Conservation (phyloP, 2,888 invertebrate species). For the Rhopalosiphum nymphaeae region DNA sequence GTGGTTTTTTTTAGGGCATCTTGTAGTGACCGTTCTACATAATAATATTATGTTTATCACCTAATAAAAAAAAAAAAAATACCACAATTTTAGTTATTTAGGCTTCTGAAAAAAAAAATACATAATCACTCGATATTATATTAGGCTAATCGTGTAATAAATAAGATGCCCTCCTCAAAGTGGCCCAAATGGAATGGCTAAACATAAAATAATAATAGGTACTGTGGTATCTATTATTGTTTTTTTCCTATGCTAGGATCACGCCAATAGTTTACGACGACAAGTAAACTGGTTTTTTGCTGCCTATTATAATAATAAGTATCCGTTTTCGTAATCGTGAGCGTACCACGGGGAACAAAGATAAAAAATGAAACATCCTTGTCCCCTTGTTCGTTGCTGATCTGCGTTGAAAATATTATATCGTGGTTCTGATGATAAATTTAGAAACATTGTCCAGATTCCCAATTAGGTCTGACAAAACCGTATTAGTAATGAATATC, state of each 20-base stretch:
- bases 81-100: not conserved
- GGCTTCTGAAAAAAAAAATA: not conserved
- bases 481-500: not conserved
- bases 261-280: not conserved
- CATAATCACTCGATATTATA: not conserved
- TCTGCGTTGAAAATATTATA: not conserved
- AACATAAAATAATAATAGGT: not conserved
- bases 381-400: not conserved
- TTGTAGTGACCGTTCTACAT: not conserved
- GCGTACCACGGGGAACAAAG: not conserved
- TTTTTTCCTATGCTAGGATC: not conserved
- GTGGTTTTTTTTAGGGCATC: not conserved
- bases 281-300: not conserved
- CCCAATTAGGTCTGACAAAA: not conserved
- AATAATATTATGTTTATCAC: not conserved
- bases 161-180: not conserved
- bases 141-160: not conserved
- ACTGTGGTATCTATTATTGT: not conserved
- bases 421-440: not conserved
- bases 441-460: not conserved
- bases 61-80: not conserved
- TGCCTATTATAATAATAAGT: not conserved
- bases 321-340: not conserved
- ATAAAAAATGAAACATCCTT: not conserved
- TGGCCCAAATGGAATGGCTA: not conserved